Evolutionary conservation across 2,888 invertebrate genomes (phyloP).

Genomic region (Craniophora ligustri): DNA sequence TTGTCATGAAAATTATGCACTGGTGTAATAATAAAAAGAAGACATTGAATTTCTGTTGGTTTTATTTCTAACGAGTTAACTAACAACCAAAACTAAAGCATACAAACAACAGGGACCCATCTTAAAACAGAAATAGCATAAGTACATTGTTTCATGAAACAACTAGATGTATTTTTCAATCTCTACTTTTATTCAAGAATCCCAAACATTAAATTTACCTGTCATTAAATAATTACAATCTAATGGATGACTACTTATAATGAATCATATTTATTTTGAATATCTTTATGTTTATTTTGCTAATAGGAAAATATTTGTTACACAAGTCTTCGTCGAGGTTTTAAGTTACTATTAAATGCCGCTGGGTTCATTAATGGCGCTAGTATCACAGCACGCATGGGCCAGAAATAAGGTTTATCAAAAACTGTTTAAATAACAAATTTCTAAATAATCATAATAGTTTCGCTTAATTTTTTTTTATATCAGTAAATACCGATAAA

Average conservation of each 20-base stretch:
- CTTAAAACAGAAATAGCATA: conserved; percentile 64
- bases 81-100: conserved; percentile 61
- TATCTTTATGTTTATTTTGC: conserved; percentile 6
- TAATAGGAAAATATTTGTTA: conserved; percentile 21
- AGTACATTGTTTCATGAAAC: conserved; percentile 27
- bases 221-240: conserved; percentile 18
- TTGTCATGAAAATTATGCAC: conserved; percentile 24
- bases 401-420: not conserved
- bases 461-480: too few relatives aligned
- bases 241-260: conserved; percentile 42
- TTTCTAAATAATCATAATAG: too few relatives aligned
- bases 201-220: conserved; percentile 34
- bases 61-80: conserved; percentile 74
- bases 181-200: not conserved
- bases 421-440: too few relatives aligned
- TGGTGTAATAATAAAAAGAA: conserved; percentile 48
- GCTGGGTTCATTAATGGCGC: conserved; percentile 8
- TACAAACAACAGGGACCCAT: conserved; percentile 64
- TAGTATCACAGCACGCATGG: not conserved
- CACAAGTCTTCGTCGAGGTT: conserved; percentile 31
- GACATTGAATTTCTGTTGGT: conserved; percentile 49
- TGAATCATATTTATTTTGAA: conserved; percentile 37
- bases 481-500: too few relatives aligned
- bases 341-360: conserved; percentile 21
- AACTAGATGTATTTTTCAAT: conserved; percentile 5